Conservation (phyloP, 2,113 vertebrate species). For the Hydropotes inermis region DNA sequence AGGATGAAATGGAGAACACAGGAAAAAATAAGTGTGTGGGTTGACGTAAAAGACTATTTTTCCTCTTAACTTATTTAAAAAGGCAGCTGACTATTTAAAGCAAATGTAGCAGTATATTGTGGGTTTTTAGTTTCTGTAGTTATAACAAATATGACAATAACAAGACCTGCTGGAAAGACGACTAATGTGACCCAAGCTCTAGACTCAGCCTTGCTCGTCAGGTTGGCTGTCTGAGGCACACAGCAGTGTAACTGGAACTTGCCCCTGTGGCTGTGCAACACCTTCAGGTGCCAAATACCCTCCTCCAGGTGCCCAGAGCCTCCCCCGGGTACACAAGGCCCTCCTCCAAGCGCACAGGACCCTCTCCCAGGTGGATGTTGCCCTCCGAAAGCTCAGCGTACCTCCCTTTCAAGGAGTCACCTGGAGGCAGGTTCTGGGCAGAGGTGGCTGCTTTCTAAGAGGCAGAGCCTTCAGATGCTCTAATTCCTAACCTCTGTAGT, state of each 20-base stretch:
- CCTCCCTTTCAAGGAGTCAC: neutral
- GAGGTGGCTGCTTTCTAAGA: neutral
- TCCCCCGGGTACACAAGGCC: neutral
- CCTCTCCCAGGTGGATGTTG: neutral
- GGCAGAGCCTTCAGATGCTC: neutral
- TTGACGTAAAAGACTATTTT: neutral
- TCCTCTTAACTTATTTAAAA: neutral
- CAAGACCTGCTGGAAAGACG: neutral
- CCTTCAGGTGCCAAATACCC: neutral
- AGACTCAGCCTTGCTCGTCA: too few relatives aligned
- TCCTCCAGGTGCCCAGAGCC: too few relatives aligned
- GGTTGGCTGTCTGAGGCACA: neutral
- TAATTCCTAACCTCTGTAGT: neutral
- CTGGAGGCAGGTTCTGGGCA: neutral
- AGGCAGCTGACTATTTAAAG: neutral
- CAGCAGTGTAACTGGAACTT: too few relatives aligned
- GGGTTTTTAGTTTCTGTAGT: neutral
- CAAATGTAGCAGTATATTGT: neutral
- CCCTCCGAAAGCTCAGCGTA: neutral
- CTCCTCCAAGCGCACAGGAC: rapidly evolving
- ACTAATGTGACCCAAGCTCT: neutral
- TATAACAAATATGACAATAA: neutral
- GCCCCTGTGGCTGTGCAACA: neutral
- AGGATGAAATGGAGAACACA: neutral
- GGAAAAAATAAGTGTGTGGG: neutral